A percentile compares a stretch with the other conserved stretches of the same genome.
These are phyloP conservation scores for Agriopis aurantiaria DNA, from an alignment of 2,888 invertebrate species.

Conservation along the genomic window DNA sequence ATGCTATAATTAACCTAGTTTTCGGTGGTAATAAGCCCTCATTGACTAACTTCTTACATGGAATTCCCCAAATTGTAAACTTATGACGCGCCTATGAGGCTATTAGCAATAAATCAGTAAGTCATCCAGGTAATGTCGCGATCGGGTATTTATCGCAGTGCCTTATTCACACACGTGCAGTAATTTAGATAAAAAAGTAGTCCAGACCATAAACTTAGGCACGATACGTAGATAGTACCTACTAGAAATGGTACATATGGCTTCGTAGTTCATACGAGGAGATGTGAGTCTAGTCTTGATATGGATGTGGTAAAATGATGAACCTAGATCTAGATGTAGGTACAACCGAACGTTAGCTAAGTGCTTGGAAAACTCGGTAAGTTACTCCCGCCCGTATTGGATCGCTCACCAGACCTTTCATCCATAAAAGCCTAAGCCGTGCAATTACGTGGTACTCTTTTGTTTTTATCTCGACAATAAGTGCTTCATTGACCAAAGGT, in stretches of 20 bases:
- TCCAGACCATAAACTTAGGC: not conserved
- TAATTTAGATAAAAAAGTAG: conserved; percentile 12
- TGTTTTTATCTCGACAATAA: conserved; percentile 20
- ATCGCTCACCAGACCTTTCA: conserved; percentile 4
- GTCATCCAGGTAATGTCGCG: conserved; percentile 12
- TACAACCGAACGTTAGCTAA: conserved; percentile 6
- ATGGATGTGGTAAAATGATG: not conserved
- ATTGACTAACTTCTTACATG: conserved; percentile 12
- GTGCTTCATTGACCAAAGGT: conserved; percentile 12
- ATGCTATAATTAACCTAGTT: conserved; percentile 27
- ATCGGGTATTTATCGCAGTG: not conserved
- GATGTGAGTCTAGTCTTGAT: not conserved
- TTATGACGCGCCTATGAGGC: not conserved
- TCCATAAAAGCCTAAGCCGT: conserved; percentile 11
- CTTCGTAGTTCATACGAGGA: not conserved
- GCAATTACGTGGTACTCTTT: conserved; percentile 17
- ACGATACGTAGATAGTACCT: not conserved
- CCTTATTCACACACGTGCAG: conserved; percentile 10
- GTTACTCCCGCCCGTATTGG: conserved; percentile 12
- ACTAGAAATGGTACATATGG: not conserved
- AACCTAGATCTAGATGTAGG: conserved; percentile 9
- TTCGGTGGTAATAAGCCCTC: conserved; percentile 5
- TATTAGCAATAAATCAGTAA: conserved; percentile 10
- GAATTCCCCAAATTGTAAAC: conserved; percentile 2
- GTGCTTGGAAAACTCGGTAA: conserved; percentile 22